These are phyloP conservation scores for Ascaphus truei DNA, from an alignment of 2,113 vertebrate genomes.

Conservation along the genomic window DNA sequence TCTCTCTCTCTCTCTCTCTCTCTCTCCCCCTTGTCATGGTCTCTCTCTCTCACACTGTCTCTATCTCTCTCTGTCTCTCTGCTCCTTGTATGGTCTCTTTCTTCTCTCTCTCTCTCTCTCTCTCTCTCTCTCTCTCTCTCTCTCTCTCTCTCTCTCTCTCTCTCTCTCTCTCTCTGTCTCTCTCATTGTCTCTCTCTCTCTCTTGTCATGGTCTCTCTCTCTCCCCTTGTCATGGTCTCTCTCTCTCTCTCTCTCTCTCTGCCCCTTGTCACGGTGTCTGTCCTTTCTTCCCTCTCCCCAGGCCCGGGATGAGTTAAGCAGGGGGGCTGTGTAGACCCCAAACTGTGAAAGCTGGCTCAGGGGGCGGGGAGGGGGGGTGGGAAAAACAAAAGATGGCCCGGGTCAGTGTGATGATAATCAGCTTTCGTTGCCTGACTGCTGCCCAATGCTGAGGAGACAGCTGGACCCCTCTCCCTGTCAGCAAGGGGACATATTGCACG, in stretches of 20 bases:
- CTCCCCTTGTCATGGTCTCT: too few species aligned
- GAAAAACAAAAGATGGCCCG: constrained; percentile 43
- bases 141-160: too few species aligned
- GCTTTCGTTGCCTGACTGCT: constrained; percentile 63
- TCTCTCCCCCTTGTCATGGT: too few species aligned
- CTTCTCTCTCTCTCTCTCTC: too few species aligned
- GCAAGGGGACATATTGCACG: constrained; percentile 81
- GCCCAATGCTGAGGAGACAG: constrained; percentile 72
- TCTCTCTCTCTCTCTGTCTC: neutral
- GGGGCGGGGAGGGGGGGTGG: neutral
- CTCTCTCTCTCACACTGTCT: too few species aligned
- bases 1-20: too few species aligned
- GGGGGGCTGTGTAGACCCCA: constrained; percentile 35
- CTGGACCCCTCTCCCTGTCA: constrained; percentile 77
- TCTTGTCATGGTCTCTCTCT: neutral
- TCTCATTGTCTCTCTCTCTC: neutral
- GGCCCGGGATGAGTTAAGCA: constrained; percentile 37
- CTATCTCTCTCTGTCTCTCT: too few species aligned
- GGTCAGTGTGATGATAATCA: constrained; percentile 57
- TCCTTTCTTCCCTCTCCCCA: too few species aligned
- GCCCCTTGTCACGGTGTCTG: too few species aligned
- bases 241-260: too few species aligned
- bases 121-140: too few species aligned
- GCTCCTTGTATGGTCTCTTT: too few species aligned
- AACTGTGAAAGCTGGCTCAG: constrained; percentile 34